Conservation (phyloP, 2,113 vertebrate species). For the Chitala chitala region DNA sequence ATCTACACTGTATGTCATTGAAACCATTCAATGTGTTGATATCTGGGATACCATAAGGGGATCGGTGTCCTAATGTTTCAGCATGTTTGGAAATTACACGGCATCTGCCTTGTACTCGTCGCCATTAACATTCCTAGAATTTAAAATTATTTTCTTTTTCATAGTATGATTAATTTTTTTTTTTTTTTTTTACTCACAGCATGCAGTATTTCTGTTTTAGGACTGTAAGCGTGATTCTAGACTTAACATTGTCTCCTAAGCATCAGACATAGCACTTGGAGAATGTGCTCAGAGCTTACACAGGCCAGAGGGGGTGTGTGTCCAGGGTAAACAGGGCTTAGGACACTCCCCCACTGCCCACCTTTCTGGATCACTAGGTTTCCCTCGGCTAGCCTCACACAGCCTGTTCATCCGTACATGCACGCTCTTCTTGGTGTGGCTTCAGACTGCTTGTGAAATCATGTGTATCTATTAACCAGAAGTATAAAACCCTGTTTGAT, state of each 20-base stretch:
- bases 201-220: conserved; percentile 41
- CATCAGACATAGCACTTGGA: conserved; percentile 55
- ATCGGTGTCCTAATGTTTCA: not conserved
- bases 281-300: not conserved
- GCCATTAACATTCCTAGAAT: not conserved
- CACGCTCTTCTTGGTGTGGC: not conserved
- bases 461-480: not conserved
- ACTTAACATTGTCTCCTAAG: conserved; percentile 65
- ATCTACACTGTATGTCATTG: not conserved
- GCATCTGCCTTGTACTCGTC: not conserved
- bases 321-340: conserved; percentile 67
- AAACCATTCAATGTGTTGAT: not conserved
- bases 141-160: not conserved
- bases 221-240: conserved; percentile 51
- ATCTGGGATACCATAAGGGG: not conserved
- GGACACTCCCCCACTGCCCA: conserved; percentile 60
- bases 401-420: not conserved
- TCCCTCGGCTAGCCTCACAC: not conserved
- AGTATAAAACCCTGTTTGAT: not conserved
- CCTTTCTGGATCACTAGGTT: conserved; percentile 36
- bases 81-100: not conserved
- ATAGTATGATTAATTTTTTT: conserved; percentile 26
- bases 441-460: not conserved
- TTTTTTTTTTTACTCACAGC: conserved; percentile 31
- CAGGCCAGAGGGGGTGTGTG: conserved; percentile 48